Evolutionary conservation across 2,797 vertebrate genomes (phyloP), one percentile per base, ranked within the genome.

Genomic region (Spinibarbus caldwelli): DNA sequence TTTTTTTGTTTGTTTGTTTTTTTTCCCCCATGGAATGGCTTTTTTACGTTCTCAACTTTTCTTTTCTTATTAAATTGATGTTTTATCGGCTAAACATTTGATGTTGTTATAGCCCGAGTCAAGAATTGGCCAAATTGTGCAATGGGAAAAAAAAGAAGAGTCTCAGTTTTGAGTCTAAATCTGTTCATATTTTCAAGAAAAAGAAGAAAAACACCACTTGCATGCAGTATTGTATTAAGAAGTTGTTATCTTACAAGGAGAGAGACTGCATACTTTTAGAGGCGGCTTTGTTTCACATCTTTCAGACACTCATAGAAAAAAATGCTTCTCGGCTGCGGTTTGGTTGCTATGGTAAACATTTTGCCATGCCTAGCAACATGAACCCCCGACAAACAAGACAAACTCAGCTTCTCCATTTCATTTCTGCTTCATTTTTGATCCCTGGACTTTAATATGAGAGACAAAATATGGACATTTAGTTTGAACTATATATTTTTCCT

Each of bases 161-260:
- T 87, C 77, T 82, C 71, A 34, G 81, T 88, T 91, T 90, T 38
- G 70, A 80, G 71, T 87, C 88, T 73, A 29, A 62, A 54, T 82
- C 87, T 85, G 80, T 81, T 47, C 64, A 78, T 80, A n/a, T 75
- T 86, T 89, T 86, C 82, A 90, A 89, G 41, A 76, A 78, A 26
- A 36, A 21, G 0, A 41, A 41, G 80, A 70, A 82, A 89, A 47
- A 49, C 7, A 34, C 89, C 88, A 87, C 89, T 90, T 90, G 73
- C 89, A 88, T 92, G 90, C 92, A 93, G 93, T 93, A 93, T 94
- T 94, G 90, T 92, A 85, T 86, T 82, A 83, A 90, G 43, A 87
- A 87, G 86, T 90, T 84, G 88, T 85, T 43, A 79, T 64, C 11
- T 68, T 67, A 41, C 11, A 29, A 81, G 76, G 36, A 77, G 83